Evolutionary conservation across 2,113 vertebrate species (phyloP), one percentile per base, ranked within the genome.

Genomic region (Leiothrix lutea): DNA sequence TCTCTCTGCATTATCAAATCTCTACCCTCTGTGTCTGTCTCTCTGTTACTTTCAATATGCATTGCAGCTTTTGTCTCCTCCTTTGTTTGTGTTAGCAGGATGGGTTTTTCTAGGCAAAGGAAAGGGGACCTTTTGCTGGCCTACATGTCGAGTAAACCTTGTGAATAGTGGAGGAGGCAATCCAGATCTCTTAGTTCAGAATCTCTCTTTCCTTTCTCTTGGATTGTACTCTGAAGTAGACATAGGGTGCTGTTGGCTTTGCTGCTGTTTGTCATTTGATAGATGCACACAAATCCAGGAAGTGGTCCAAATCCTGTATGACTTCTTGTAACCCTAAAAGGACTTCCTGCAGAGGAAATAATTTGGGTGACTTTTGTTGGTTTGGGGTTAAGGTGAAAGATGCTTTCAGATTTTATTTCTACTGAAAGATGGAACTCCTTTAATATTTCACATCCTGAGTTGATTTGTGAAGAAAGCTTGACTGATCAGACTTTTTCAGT

Each of bases 301-400:
- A 97, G 90, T 57, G 33, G 91, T 97, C 96, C 78, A 88, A 96
- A 95, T 97, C 95, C 92, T 92, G 90, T 96, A 95, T 97, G 94
- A 93, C 95, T 97, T 94, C 88, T 98, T 97, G 96, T 95, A 96
- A 95, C 88, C 94, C 97, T 96, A 94, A 86, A 96, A 95, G 91
- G 71, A 85, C 92, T 97, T 97, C 97, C 97, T 96, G 94, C 74
- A 97, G 97, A 97, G 96, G 96, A 98, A 98, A 96, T 93, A 94
- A 97, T 97, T 92, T 95, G 80, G 23, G 40, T 90, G 51, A 16
- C 20, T 97, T 79, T 74, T 88, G 38, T 88, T 86, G 45, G 26
- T 33, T 92, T 86, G 56, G 47, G 8, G 71, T 73, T 77, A 62
- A 86, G 42, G 54, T 79, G 79, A 86, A 44, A 25, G 88, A 67